A percentile compares a stretch with the other conserved stretches of the same genome.
phyloP scores from a whole-genome alignment of 2,888 invertebrate species.

The Halocaridina rubra region DNA sequence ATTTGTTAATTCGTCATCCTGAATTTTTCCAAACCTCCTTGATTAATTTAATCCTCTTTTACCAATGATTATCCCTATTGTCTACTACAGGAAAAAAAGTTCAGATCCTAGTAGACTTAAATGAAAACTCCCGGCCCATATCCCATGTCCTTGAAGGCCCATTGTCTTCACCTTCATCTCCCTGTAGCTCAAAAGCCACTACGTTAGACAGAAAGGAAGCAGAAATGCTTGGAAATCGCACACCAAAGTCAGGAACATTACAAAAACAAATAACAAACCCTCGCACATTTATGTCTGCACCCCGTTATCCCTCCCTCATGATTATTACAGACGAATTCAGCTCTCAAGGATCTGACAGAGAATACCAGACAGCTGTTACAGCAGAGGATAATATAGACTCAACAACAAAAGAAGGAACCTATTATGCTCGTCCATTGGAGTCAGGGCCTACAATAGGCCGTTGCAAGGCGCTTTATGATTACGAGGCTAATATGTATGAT shows the following conservation, averaged over 20 bases:
- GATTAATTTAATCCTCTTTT: no score
- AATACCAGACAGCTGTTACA: slow-evolving; percentile 65
- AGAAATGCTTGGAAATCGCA: background rate
- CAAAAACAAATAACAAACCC: slow-evolving; percentile 9
- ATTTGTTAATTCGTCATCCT: background rate
- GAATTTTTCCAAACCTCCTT: no score
- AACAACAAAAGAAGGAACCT: slow-evolving; percentile 64
- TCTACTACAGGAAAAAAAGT: background rate
- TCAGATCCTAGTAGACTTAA: background rate
- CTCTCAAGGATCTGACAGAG: slow-evolving; percentile 75
- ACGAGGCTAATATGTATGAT: slow-evolving; percentile 87
- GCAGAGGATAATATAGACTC: slow-evolving; percentile 45
- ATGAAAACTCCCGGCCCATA: background rate
- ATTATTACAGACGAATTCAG: slow-evolving; percentile 79
- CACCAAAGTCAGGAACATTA: background rate
- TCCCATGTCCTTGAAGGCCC: background rate
- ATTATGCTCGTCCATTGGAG: slow-evolving; percentile 69
- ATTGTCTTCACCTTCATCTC: background rate
- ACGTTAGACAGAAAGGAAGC: background rate
- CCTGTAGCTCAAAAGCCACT: slow-evolving; percentile 17
- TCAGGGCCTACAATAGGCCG: slow-evolving; percentile 74
- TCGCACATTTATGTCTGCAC: slow-evolving; percentile 53
- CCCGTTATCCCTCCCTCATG: slow-evolving; percentile 63
- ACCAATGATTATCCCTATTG: no score
- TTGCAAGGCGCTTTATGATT: slow-evolving; percentile 88